Conservation (phyloP, 2,113 vertebrate genomes). For the Phylloscopus trochilus region DNA sequence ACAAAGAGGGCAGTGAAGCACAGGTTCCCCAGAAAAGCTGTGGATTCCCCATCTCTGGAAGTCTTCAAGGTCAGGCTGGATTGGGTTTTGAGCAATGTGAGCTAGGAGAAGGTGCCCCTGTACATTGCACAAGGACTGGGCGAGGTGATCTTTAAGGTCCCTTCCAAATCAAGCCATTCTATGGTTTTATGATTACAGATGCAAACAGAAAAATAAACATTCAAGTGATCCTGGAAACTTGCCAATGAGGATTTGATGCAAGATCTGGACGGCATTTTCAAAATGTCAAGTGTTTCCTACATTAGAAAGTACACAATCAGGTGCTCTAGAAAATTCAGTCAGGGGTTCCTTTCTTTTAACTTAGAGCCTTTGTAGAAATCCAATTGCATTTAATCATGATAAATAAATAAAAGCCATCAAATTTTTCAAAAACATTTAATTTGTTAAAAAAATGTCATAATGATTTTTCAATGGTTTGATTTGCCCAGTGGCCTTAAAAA, state of each 20-base stretch:
- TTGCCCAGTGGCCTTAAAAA: neutral
- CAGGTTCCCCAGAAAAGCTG: neutral
- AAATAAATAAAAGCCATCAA: neutral
- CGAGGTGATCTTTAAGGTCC: neutral
- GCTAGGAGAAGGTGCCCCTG: neutral
- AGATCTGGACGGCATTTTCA: neutral
- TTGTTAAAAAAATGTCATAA: fast-evolving
- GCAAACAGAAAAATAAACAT: neutral
- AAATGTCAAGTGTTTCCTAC: neutral
- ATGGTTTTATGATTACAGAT: neutral
- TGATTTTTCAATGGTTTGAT: neutral
- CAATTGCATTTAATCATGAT: neutral
- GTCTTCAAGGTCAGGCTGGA: neutral
- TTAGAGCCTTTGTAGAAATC: neutral
- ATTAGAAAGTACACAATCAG: neutral
- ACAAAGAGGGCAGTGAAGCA: neutral
- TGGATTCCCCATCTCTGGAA: neutral
- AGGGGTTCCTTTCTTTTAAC: neutral
- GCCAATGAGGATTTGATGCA: neutral
- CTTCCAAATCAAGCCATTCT: neutral
- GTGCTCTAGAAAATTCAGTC: neutral
- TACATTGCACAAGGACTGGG: too few relatives aligned
- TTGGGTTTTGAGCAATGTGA: neutral
- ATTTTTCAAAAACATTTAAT: neutral
- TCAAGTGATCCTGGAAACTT: neutral